Base-by-base conservation (phyloP, 2,888 invertebrate genomes). In the Cryptosula pallasiana region DNA sequence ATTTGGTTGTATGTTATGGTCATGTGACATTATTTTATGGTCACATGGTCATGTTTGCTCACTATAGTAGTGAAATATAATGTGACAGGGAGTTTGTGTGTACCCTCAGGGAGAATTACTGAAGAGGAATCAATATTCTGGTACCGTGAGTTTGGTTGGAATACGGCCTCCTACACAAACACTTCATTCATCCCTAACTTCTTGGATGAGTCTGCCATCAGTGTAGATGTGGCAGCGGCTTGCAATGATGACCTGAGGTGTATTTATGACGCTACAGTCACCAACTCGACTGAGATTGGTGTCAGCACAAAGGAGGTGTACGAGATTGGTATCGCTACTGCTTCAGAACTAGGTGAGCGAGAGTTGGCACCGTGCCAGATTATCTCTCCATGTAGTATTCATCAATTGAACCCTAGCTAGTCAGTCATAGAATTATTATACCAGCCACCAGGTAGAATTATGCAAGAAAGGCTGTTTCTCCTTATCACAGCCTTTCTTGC, bases 41-140 rank as follows among this genome's bases (percentile, higher is more conserved):
- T n/a, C n/a, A n/a, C n/a, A n/a, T n/a, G n/a, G n/a, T n/a, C n/a
- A n/a, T n/a, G n/a, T n/a, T n/a, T n/a, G n/a, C n/a, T n/a, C n/a
- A n/a, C n/a, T n/a, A n/a, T n/a, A n/a, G n/a, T n/a, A n/a, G n/a
- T n/a, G n/a, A n/a, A n/a, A n/a, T n/a, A n/a, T n/a, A n/a, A n/a
- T n/a, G n/a, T n/a, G n/a, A n/a, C n/a, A n/a, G n/a, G n/a, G n/a
- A n/a, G n/a, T n/a, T n/a, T n/a, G n/a, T 45, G 9, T 45, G 20
- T 45, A 58, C 23, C 32, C 36, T 3, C 35, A 70, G 70, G 70
- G 70, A 35, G 70, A 45, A 70, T 70, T 3, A 29, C n/a, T 23
- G 5, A 20, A 70, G 32, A 23, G 29, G 70, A 70, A 45, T 70
- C 70, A 29, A 70, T 70, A 36, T 36, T 70, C 45, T 70, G 70